A percentile compares a stretch with the other conserved stretches of the same genome.
These are phyloP conservation scores for Diadumene lineata DNA, from an alignment of 92 coral and sea anemone species.

Conservation along the genomic window DNA sequence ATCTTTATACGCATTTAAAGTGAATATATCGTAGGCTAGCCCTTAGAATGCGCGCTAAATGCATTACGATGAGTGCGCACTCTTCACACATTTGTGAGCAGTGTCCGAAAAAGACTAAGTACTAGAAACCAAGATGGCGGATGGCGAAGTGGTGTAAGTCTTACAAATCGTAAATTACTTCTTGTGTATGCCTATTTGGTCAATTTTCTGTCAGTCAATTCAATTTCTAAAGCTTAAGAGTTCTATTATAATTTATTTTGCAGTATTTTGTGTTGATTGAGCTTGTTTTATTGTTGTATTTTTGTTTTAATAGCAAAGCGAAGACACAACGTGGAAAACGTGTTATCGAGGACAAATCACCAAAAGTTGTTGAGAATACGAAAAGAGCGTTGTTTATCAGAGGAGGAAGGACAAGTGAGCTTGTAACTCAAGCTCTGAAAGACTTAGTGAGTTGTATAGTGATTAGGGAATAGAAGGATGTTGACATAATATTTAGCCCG, in stretches of 20 bases:
- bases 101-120: conserved; percentile 25
- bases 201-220: not conserved
- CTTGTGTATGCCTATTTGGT: not conserved
- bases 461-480: not conserved
- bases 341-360: conserved; percentile 58
- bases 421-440: conserved; percentile 85
- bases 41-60: no score
- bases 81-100: not conserved
- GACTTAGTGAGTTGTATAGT: conserved; percentile 74
- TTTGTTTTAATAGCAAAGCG: conserved; percentile 72
- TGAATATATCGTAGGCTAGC: no score
- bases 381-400: conserved; percentile 88
- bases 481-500: no score
- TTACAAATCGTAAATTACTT: not conserved
- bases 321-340: conserved; percentile 93
- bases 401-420: conserved; percentile 93
- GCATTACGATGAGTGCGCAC: not conserved
- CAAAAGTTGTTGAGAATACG: conserved; percentile 79
- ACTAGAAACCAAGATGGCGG: conserved; percentile 54
- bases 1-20: no score
- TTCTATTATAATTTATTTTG: not conserved
- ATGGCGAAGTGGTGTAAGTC: conserved; percentile 49
- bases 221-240: not conserved
- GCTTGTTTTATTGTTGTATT: not conserved
- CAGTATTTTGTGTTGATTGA: not conserved